phyloP scores from a whole-genome alignment of 2,113 vertebrate genomes.

The Vidua chalybeata region DNA sequence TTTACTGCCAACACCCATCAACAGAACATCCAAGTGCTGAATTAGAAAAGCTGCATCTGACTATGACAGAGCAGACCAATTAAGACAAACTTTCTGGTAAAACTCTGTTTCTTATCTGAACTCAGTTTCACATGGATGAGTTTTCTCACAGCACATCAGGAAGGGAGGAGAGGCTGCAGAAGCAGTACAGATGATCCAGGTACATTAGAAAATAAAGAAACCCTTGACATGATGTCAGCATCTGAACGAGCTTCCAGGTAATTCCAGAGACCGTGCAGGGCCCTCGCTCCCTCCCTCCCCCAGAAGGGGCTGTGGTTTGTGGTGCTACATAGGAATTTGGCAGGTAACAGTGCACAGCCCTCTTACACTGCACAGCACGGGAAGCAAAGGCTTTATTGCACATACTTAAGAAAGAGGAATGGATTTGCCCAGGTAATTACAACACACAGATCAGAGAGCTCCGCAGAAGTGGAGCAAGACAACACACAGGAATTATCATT shows the following conservation, averaged over 20 bases:
- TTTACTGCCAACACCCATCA: neutral
- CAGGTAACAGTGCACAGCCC: neutral
- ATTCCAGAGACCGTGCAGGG: neutral
- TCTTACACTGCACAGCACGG: rapidly evolving
- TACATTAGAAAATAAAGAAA: neutral
- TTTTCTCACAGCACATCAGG: neutral
- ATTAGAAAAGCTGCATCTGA: neutral
- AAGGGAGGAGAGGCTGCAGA: neutral
- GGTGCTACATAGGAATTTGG: neutral
- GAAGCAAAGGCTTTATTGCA: neutral
- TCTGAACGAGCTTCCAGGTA: neutral
- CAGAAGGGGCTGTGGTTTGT: neutral
- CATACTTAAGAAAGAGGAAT: neutral
- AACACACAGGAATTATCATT: neutral
- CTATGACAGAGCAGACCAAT: neutral
- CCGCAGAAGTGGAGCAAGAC: neutral
- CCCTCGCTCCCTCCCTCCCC: rapidly evolving
- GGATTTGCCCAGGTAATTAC: neutral
- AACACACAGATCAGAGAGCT: neutral
- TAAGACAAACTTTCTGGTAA: neutral
- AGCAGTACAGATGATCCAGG: neutral
- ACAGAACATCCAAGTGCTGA: neutral
- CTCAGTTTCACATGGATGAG: neutral
- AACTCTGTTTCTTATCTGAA: neutral
- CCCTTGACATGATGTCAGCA: neutral